Evolutionary conservation across 2,888 invertebrate species (phyloP).

Genomic region (Aporophyla lueneburgensis): DNA sequence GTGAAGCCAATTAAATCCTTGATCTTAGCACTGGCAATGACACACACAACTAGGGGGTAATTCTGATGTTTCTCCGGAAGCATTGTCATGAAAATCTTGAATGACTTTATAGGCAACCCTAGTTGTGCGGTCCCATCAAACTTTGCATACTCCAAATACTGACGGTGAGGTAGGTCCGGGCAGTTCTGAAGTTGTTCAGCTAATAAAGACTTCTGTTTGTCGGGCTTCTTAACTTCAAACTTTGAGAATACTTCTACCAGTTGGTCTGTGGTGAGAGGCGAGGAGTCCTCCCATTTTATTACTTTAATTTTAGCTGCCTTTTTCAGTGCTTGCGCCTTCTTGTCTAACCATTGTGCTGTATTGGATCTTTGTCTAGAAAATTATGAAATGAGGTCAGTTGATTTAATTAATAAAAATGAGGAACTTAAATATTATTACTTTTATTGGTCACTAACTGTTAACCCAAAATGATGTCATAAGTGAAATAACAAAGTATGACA

Average conservation of each 20-base stretch:
- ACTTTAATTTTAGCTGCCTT: conserved; percentile 94
- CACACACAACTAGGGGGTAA: conserved; percentile 96
- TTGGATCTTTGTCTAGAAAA: conserved; percentile 93
- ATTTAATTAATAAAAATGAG: background rate
- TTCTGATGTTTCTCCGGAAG: conserved; percentile 94
- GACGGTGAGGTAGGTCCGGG: conserved; percentile 95
- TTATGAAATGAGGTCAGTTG: conserved; percentile 14
- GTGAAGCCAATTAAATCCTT: conserved; percentile 97
- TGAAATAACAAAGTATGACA: conserved; percentile 42
- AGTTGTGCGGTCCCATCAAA: conserved; percentile 97
- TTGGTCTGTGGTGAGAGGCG: conserved; percentile 90
- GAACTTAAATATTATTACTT: background rate
- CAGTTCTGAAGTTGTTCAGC: conserved; percentile 94
- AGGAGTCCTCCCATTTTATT: conserved; percentile 93
- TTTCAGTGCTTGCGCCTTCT: conserved; percentile 96
- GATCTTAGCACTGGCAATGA: conserved; percentile 96
- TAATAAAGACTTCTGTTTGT: conserved; percentile 91
- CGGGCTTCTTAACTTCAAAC: conserved; percentile 78
- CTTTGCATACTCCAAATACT: conserved; percentile 97
- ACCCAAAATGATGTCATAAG: conserved; percentile 29
- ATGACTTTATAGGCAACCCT: conserved; percentile 95
- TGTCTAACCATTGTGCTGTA: conserved; percentile 96
- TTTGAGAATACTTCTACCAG: conserved; percentile 91
- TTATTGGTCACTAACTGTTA: conserved; percentile 9
- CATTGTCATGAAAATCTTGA: conserved; percentile 97